Conservation (phyloP, 2,888 invertebrate species). For the Cryptocheilus praepositus region DNA sequence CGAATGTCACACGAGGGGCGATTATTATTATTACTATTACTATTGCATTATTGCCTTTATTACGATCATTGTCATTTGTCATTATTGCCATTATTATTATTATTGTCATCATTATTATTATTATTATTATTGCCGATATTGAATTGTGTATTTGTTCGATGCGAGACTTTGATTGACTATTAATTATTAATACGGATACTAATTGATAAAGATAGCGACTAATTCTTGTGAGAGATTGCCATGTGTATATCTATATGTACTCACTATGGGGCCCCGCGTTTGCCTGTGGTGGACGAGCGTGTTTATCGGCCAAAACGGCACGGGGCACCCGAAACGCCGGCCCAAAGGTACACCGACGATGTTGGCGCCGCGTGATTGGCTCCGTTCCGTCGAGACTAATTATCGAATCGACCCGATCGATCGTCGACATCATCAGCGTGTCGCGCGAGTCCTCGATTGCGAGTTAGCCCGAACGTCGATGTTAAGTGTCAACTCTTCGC, state of each 20-base stretch:
- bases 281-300: slow-evolving; percentile 50
- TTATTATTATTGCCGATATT: slow-evolving; percentile 51
- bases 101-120: slow-evolving; percentile 46
- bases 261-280: slow-evolving; percentile 69
- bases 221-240: slow-evolving; percentile 74
- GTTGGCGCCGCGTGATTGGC: slow-evolving; percentile 54
- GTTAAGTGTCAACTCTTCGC: slow-evolving; percentile 45
- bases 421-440: slow-evolving; percentile 19
- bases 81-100: slow-evolving; percentile 50
- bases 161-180: slow-evolving; percentile 67
- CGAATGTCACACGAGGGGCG: too few species aligned
- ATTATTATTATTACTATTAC: slow-evolving; percentile 42
- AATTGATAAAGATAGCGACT: slow-evolving; percentile 73
- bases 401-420: slow-evolving; percentile 15
- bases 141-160: slow-evolving; percentile 60
- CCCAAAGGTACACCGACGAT: slow-evolving; percentile 61
- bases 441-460: too few species aligned
- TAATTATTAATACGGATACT: slow-evolving; percentile 72
- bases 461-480: too few species aligned
- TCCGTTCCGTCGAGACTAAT: slow-evolving; percentile 26
- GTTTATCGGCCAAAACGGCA: slow-evolving; percentile 40
- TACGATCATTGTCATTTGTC: slow-evolving; percentile 39
- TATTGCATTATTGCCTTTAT: slow-evolving; percentile 11
- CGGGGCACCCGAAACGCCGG: slow-evolving; percentile 71
- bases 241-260: slow-evolving; percentile 74